These are phyloP conservation scores for Odontomachus brunneus DNA, from an alignment of 1,140 invertebrate genomes.

Conservation along the genomic window DNA sequence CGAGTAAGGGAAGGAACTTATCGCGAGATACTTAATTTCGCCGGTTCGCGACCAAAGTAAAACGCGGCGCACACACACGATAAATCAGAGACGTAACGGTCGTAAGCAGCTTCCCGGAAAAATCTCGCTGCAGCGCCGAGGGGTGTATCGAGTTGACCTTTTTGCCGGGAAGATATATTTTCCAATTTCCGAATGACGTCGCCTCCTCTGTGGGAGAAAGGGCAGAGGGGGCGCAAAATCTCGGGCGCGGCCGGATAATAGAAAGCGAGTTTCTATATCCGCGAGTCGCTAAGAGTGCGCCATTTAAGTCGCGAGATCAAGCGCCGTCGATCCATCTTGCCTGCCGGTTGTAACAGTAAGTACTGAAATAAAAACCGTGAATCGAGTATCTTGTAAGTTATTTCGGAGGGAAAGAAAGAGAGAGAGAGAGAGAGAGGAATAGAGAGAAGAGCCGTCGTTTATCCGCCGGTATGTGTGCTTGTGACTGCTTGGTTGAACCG, in stretches of 20 bases:
- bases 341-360: constrained; percentile 30
- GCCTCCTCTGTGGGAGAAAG: background rate
- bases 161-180: constrained; percentile 71
- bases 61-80: constrained; percentile 53
- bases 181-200: constrained; percentile 76
- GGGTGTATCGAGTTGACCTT: constrained; percentile 57
- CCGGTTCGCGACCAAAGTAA: constrained; percentile 19
- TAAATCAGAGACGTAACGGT: constrained; percentile 73
- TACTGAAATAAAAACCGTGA: constrained; percentile 42
- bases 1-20: constrained; percentile 55
- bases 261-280: constrained; percentile 70
- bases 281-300: constrained; percentile 54
- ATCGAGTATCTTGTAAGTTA: constrained; percentile 40
- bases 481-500: background rate
- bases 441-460: background rate
- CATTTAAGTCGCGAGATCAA: constrained; percentile 65
- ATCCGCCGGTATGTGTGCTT: background rate
- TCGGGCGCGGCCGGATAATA: constrained; percentile 67
- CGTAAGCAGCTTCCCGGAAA: constrained; percentile 74
- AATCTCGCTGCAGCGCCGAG: constrained; percentile 56
- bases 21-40: constrained; percentile 70
- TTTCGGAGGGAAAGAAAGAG: too few species aligned
- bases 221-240: constrained; percentile 48
- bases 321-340: constrained; percentile 56
- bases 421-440: too few species aligned